Evolutionary conservation across 2,888 invertebrate genomes (phyloP).

Genomic region (Xanthia togata): DNA sequence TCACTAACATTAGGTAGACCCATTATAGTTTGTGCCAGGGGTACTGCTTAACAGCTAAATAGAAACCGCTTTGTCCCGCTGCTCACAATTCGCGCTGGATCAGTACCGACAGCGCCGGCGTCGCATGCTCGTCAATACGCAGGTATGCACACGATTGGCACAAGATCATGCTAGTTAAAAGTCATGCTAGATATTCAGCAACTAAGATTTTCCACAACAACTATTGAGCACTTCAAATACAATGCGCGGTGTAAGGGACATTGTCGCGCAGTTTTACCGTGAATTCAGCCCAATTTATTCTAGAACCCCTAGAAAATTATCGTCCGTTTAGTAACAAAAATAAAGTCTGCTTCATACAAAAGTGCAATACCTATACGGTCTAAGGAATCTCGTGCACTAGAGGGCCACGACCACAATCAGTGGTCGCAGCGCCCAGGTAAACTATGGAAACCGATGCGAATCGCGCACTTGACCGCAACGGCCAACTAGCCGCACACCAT

Average conservation of each 20-base stretch:
- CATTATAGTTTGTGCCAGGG: slow-evolving; percentile 47
- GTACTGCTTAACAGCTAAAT: slow-evolving; percentile 72
- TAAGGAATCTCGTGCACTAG: too few relatives aligned
- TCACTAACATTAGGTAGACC: slow-evolving; percentile 18
- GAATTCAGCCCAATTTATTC: neutral
- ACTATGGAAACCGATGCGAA: too few relatives aligned
- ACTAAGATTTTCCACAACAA: neutral
- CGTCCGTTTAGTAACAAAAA: neutral
- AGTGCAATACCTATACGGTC: neutral
- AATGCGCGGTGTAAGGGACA: neutral
- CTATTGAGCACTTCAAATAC: neutral
- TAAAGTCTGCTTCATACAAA: neutral
- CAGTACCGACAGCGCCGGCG: slow-evolving; percentile 53
- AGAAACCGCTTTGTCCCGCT: slow-evolving; percentile 69
- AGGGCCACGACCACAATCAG: too few relatives aligned
- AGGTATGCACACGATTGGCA: slow-evolving; percentile 46
- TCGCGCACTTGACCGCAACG: too few relatives aligned
- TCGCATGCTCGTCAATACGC: slow-evolving; percentile 39
- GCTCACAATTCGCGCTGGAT: slow-evolving; percentile 65
- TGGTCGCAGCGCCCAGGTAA: too few relatives aligned
- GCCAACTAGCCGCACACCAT: too few relatives aligned
- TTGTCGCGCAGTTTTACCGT: too few relatives aligned
- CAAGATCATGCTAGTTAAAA: slow-evolving; percentile 21
- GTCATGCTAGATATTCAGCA: neutral
- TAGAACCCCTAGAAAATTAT: neutral